These are phyloP conservation scores for Enteromius unitaeniatus DNA, from an alignment of 2,797 vertebrate species.

Conservation along the genomic window DNA sequence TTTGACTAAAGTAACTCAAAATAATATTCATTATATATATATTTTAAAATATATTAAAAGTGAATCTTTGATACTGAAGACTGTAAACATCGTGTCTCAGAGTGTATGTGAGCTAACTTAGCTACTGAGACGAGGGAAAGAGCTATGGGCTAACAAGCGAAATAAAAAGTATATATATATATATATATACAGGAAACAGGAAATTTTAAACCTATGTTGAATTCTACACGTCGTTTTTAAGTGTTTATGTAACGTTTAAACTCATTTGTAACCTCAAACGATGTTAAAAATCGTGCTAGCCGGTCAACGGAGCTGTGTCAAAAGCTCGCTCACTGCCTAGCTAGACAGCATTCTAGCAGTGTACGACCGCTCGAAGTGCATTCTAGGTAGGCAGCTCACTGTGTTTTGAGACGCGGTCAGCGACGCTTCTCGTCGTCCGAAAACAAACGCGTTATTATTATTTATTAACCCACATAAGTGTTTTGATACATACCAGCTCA, in stretches of 20 bases:
- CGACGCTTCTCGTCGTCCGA: background rate
- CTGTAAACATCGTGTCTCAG: background rate
- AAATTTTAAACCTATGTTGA: background rate
- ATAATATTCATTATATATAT: background rate
- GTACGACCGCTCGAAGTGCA: background rate
- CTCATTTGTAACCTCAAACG: background rate
- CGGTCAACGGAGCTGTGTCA: background rate
- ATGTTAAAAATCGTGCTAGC: background rate
- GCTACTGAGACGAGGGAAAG: background rate
- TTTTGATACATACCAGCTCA: conserved; percentile 82
- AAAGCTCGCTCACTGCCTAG: background rate
- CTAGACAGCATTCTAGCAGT: background rate
- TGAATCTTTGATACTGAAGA: background rate
- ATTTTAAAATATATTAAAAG: background rate
- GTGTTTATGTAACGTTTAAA: background rate
- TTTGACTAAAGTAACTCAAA: background rate
- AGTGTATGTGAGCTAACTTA: conserved; percentile 1
- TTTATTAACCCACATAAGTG: background rate
- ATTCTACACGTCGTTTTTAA: background rate
- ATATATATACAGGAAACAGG: background rate
- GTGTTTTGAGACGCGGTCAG: background rate
- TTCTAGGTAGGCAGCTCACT: background rate
- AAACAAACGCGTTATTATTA: background rate
- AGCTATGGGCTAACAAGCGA: background rate
- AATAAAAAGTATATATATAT: no score